Evolutionary conservation across 2,797 vertebrate genomes (phyloP).

Genomic region (Cossypha heuglini): DNA sequence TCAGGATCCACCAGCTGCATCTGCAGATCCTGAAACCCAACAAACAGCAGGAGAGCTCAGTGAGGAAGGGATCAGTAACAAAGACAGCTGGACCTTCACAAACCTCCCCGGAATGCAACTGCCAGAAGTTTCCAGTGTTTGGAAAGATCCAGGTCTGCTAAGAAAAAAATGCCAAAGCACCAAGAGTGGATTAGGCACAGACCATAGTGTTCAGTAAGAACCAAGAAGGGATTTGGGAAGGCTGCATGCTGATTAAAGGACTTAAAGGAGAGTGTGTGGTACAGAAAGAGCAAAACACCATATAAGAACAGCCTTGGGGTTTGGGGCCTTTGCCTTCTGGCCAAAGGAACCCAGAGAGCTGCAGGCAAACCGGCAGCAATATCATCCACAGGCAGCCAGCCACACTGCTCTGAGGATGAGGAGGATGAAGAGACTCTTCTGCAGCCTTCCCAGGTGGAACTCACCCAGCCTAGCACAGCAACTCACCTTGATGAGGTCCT

Average conservation of each 20-base stretch:
- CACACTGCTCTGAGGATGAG: background rate
- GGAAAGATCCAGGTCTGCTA: background rate
- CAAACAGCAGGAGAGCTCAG: background rate
- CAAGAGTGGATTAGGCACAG: background rate
- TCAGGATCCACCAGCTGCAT: slow-evolving; percentile 85
- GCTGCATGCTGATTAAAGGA: background rate
- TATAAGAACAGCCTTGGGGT: background rate
- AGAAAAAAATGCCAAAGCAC: background rate
- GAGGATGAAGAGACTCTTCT: background rate
- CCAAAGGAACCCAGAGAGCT: background rate
- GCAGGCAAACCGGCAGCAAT: background rate
- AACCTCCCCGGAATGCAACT: background rate
- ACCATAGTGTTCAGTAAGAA: background rate
- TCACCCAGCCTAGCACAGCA: accelerated
- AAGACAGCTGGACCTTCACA: background rate
- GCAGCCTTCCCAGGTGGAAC: background rate
- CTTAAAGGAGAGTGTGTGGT: background rate
- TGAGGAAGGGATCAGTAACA: slow-evolving; percentile 1
- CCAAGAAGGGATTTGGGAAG: background rate
- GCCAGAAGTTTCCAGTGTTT: background rate
- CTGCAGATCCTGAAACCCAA: slow-evolving; percentile 82
- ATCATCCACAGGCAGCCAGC: background rate
- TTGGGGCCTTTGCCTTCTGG: background rate
- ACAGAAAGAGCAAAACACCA: background rate
- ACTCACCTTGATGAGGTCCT: slow-evolving; percentile 86